These are phyloP conservation scores for Clunio marinus DNA, from an alignment of 2,888 invertebrate genomes.

Conservation along the genomic window DNA sequence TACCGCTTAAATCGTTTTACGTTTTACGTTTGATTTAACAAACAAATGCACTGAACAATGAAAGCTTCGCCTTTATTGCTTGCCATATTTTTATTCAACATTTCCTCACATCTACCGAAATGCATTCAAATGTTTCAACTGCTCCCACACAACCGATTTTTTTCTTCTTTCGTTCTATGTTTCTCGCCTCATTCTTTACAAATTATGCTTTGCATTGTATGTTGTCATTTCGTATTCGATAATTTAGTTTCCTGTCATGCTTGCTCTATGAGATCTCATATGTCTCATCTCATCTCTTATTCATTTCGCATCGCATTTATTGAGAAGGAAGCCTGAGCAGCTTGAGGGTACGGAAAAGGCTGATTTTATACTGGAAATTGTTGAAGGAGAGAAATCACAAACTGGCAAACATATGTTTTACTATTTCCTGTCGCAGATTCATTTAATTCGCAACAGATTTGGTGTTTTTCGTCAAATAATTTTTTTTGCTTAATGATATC, in stretches of 20 bases:
- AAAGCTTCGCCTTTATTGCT: not conserved
- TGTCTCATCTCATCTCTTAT: not conserved
- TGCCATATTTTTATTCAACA: conserved; percentile 1
- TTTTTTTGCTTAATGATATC: too few relatives aligned
- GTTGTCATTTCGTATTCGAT: not conserved
- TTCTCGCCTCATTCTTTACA: not conserved
- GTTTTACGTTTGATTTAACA: too few relatives aligned
- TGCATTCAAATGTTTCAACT: too few relatives aligned
- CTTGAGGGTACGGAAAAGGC: conserved; percentile 3
- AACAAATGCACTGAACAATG: not conserved
- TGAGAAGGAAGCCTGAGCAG: conserved; percentile 4
- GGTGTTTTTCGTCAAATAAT: too few relatives aligned
- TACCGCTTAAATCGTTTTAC: too few relatives aligned
- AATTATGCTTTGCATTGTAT: not conserved
- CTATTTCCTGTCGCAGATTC: not conserved
- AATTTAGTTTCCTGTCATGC: not conserved
- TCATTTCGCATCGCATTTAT: too few relatives aligned
- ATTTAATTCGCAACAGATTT: not conserved
- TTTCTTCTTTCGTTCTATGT: too few relatives aligned
- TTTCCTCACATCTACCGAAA: too few relatives aligned
- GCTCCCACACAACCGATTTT: too few relatives aligned
- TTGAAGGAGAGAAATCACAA: too few relatives aligned
- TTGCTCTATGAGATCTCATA: not conserved
- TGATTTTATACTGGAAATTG: not conserved
- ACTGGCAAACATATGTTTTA: not conserved